Conservation (phyloP, 2,113 vertebrate species). For the Corapipo altera region DNA sequence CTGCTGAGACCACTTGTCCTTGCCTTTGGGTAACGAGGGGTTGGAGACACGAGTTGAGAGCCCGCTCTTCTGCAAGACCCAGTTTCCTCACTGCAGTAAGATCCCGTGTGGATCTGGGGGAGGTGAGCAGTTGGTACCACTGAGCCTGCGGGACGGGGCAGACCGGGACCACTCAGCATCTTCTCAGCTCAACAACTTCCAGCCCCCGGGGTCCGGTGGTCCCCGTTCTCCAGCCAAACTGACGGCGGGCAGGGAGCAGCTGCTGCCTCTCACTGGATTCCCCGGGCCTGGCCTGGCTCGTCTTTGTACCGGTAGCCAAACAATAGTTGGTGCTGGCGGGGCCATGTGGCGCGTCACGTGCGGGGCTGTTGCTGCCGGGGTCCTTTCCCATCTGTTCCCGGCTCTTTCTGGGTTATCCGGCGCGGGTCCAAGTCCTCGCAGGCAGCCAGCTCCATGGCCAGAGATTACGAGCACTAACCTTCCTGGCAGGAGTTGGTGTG, state of each 20-base stretch:
- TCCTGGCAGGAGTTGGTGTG: constrained; percentile 86
- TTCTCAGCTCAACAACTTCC: background rate
- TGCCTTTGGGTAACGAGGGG: background rate
- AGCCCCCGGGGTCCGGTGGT: background rate
- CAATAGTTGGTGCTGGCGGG: constrained; percentile 71
- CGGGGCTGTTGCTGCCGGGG: constrained; percentile 80
- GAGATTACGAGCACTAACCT: constrained; percentile 86
- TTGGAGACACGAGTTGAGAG: background rate
- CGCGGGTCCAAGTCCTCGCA: constrained; percentile 76
- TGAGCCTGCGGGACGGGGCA: background rate
- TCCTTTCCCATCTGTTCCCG: constrained; percentile 86
- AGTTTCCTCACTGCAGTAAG: background rate
- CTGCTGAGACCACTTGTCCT: background rate
- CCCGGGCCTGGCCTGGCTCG: background rate
- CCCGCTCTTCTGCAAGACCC: background rate
- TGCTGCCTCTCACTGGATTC: constrained; percentile 10
- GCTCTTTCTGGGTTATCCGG: constrained; percentile 81
- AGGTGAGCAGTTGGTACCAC: background rate
- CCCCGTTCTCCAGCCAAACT: background rate
- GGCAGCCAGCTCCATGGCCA: constrained; percentile 83
- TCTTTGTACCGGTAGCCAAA: constrained; percentile 64
- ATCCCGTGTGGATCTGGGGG: background rate
- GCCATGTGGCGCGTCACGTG: constrained; percentile 75
- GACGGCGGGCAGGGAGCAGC: constrained; percentile 36
- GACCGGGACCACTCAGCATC: accelerated